Evolutionary conservation across 2,113 vertebrate genomes (phyloP), one percentile per base, ranked within the genome.

Genomic region (Ptilonorhynchus violaceus): DNA sequence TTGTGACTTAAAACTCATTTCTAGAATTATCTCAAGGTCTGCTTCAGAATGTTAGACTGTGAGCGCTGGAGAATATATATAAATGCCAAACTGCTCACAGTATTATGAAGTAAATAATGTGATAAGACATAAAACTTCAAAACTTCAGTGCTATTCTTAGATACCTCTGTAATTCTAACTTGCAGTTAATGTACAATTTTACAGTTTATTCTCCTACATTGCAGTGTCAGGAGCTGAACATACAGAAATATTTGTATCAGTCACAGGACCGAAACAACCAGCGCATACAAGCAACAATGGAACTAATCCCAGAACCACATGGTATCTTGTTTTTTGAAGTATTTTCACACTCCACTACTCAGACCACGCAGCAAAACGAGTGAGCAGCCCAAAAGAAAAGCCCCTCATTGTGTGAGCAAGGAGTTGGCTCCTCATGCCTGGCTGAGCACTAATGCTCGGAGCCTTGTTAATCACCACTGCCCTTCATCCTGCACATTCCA

Each of bases 351-450:
- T 93, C 86, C 66, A 73, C 66, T 92, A 95, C 88, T 67, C 89
- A 31, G 49, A 56, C 56, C 77, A 72, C 81, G 85, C 30, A 67
- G 60, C 33, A 81, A 82, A 88, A 95, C 0, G 39, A 83, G 66
- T 10, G 39, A 94, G 78, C 60, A 77, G 16, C n/a, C 60, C 93
- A 11, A 58, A 87, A 94, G 92, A 88, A 92, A 93, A 94, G 87
- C 66, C 53, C 58, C 62, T 94, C 91, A 93, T 84, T 97, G 90
- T 96, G 64, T 74, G 76, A 85, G 52, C 60, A 1, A 64, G 64
- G 88, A 79, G 96, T 21, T 94, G 95, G 93, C 88, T 94, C 90
- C 95, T 98, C 95, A 96, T 33, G 98, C 95, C 82, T 93, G 93
- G 89, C 85, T 93, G 96, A 94, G 89, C 95, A 96, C 67, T 80